Evolutionary conservation across 2,113 vertebrate genomes (phyloP).

Genomic region (Syrmaticus mikado): DNA sequence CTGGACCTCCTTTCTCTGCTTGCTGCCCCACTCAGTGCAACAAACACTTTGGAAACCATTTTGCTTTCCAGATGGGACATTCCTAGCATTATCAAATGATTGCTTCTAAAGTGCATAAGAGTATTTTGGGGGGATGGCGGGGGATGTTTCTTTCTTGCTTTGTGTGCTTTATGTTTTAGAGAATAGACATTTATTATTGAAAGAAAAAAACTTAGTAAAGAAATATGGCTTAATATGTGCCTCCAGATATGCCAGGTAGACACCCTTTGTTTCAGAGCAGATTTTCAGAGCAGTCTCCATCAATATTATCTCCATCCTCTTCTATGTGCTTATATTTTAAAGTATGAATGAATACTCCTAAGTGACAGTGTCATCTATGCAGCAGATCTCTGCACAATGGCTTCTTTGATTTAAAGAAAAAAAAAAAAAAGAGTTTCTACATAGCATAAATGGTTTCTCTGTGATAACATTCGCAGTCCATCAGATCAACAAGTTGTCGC

Average conservation of each 20-base stretch:
- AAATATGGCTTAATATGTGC: not conserved
- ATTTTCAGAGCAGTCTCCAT: not conserved
- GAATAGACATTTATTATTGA: not conserved
- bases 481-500: not conserved
- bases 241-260: not conserved
- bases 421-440: not conserved
- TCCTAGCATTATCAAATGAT: not conserved
- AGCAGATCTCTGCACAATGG: not conserved
- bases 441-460: not conserved
- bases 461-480: not conserved
- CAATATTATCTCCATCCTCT: not conserved
- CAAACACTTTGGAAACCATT: not conserved
- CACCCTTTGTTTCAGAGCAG: not conserved
- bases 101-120: not conserved
- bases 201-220: not conserved
- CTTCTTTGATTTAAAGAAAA: not conserved
- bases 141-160: too few relatives aligned
- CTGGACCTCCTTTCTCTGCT: not conserved
- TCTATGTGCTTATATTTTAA: not conserved
- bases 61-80: conserved; percentile 22
- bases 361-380: not conserved
- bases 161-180: fast-evolving
- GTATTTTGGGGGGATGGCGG: too few relatives aligned
- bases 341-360: not conserved
- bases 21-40: not conserved